Evolutionary conservation across 2,888 invertebrate genomes (phyloP), one percentile per base, ranked within the genome.

Genomic region (Tyria jacobaeae): DNA sequence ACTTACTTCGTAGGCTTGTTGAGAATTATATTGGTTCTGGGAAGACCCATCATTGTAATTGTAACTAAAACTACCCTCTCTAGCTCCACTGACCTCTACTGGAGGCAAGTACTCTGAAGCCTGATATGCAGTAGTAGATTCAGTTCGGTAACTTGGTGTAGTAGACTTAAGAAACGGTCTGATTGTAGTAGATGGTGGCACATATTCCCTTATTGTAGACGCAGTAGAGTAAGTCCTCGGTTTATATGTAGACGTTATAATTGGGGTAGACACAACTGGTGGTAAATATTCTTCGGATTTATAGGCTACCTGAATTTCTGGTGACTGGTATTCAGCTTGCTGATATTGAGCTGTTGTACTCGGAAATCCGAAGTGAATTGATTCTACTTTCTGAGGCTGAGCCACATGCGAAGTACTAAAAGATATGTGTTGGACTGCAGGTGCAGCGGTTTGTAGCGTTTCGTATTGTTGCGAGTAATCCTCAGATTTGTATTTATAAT

Each of bases 261-360:
- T 62, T 24, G 86, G 88, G 3, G 87, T 85, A 31, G 88, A 85
- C 9, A 85, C 87, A 0, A 87, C 87, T 41, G 93, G 91, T 25
- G 89, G 92, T 44, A 93, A 78, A 68, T 93, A 94, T 75, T 92
- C 91, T 76, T 92, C 91, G 21, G 86, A 83, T 70, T 89, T 89
- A 68, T 92, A 91, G 14, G 76, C 88, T 14, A 85, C 82, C 76
- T 92, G 92, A 60, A 93, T 88, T 77, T 94, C 91, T 37, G 93
- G 91, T 1, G 86, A 77, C 69, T 91, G 85, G 59, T 89, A 90
- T 53, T 78, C 76, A 17, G 82, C 82, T 76, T 89, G 88, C 52
- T 88, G 86, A 63, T 87, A 90, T 64, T 83, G 85, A 7, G 83
- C 84, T 57, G 81, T 86, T 4, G 82, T 80, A 51, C 83, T 85